Evolutionary conservation across 2,113 vertebrate genomes (phyloP).

Genomic region (Aix galericulata): DNA sequence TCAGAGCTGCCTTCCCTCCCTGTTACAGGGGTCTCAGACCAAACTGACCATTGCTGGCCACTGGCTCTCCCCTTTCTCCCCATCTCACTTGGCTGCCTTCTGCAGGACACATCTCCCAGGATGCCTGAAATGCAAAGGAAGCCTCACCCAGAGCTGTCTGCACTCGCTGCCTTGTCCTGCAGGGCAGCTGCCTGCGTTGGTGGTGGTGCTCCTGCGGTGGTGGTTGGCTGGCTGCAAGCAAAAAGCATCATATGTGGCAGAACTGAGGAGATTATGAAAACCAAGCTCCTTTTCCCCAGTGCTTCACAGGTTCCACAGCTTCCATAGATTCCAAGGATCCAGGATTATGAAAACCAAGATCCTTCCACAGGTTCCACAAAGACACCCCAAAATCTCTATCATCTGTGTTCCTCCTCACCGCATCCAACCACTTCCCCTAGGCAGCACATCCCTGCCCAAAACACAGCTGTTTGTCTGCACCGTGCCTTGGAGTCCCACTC

Average conservation of each 20-base stretch:
- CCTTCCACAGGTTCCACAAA: neutral
- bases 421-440: neutral
- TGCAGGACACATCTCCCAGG: neutral
- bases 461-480: neutral
- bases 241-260: neutral
- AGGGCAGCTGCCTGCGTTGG: neutral
- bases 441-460: neutral
- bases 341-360: neutral
- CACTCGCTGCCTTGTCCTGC: neutral
- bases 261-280: neutral
- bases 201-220: neutral
- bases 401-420: neutral
- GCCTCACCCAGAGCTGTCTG: neutral
- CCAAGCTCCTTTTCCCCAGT: neutral
- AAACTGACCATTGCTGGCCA: neutral
- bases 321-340: too few relatives aligned
- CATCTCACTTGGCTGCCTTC: neutral
- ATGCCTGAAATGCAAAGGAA: rapidly evolving
- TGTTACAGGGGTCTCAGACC: neutral
- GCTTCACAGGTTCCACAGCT: neutral
- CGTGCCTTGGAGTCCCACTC: neutral
- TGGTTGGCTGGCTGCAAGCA: conserved; percentile 18
- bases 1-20: neutral
- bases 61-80: neutral
- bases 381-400: neutral